Percentiles rank a stretch among this genome's conserved stretches.
These are phyloP conservation scores for Dasypogon diadema DNA, from an alignment of 2,888 invertebrate genomes.

Conservation along the genomic window DNA sequence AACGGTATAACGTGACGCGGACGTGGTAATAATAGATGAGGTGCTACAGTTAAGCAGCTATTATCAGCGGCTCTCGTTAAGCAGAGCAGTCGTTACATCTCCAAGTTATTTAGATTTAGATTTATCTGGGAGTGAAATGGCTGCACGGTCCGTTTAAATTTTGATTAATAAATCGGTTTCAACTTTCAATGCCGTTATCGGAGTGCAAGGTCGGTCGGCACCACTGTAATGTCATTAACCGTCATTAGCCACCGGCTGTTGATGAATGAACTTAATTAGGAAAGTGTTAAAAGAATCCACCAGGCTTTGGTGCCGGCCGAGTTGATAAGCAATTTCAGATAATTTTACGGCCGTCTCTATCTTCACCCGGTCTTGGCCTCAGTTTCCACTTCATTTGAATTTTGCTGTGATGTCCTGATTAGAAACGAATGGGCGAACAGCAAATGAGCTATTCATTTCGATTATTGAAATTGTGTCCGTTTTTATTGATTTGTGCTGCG, in stretches of 20 bases:
- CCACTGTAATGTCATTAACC: background rate
- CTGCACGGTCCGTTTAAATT: background rate
- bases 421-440: background rate
- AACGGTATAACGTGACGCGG: constrained; percentile 32
- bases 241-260: background rate
- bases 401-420: background rate
- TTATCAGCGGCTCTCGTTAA: background rate
- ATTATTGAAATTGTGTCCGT: background rate
- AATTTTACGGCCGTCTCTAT: background rate
- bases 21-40: constrained; percentile 8
- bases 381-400: background rate
- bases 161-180: constrained; percentile 3
- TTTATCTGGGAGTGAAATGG: background rate
- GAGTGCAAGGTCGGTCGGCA: constrained; percentile 5
- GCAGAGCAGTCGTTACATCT: background rate
- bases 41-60: constrained; percentile 5
- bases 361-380: background rate
- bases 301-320: background rate
- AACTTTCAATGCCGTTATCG: constrained; percentile 14
- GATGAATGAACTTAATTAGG: constrained; percentile 14
- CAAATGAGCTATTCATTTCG: background rate
- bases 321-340: constrained; percentile 1
- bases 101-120: background rate
- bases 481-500: background rate
- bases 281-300: constrained; percentile 4